Evolutionary conservation across 1,140 invertebrate genomes (phyloP).

Genomic region (Anastatus disparis): DNA sequence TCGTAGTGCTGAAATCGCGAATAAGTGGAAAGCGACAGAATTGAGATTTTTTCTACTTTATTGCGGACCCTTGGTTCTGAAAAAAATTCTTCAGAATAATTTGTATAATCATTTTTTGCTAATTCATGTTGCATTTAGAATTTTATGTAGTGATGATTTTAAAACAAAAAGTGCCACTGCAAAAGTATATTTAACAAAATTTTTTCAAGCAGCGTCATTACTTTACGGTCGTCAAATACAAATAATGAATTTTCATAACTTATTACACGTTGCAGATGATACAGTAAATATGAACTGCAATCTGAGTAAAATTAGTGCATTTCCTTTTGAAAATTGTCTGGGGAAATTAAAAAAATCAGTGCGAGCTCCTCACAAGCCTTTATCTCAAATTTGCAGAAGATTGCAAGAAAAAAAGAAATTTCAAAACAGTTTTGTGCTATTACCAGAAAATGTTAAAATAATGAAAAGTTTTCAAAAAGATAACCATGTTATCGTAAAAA

Average conservation of each 20-base stretch:
- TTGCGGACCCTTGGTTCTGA: conserved; percentile 11
- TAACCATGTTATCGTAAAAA: too few relatives aligned
- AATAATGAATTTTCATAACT: neutral
- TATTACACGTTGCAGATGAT: conserved; percentile 7
- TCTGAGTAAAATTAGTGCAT: neutral
- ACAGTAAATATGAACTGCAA: conserved; percentile 6
- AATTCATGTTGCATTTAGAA: neutral
- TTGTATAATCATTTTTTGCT: conserved; percentile 2
- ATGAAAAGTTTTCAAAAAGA: too few relatives aligned
- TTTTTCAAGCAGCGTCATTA: neutral
- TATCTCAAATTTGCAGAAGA: neutral
- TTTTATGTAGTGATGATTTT: neutral
- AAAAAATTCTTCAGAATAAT: neutral
- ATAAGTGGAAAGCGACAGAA: conserved; percentile 32
- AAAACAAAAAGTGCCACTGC: neutral
- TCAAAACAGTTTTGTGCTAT: too few relatives aligned
- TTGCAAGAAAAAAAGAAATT: neutral
- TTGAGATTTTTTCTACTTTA: conserved; percentile 32
- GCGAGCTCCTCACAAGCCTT: neutral
- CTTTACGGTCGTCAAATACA: neutral
- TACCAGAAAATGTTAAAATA: too few relatives aligned
- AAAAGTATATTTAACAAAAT: neutral
- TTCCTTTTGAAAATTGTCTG: neutral
- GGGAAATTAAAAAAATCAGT: neutral
- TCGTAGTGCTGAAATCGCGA: neutral